Conservation (phyloP, 1,140 invertebrate genomes). For the Drosophila bocki region DNA sequence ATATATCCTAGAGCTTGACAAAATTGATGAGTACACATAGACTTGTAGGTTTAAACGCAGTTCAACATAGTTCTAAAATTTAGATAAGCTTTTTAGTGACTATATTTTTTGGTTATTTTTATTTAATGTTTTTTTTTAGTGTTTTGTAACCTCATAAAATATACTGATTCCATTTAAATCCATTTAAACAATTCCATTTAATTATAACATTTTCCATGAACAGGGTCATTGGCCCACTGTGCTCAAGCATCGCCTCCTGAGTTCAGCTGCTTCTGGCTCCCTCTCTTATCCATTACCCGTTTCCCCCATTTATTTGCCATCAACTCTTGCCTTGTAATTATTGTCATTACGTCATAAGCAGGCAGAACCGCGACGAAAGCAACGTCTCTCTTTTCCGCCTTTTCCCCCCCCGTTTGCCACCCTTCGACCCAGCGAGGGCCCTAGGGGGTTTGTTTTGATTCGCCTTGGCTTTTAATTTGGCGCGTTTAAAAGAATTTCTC, state of each 20-base stretch:
- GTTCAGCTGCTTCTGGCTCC: conserved; percentile 6
- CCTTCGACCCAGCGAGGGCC: neutral
- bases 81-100: too few relatives aligned
- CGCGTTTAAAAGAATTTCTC: conserved; percentile 27
- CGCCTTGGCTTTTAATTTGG: conserved; percentile 29
- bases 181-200: too few relatives aligned
- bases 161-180: too few relatives aligned
- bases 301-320: conserved; percentile 21
- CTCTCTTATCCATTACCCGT: conserved; percentile 8
- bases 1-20: too few relatives aligned
- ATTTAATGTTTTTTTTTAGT: too few relatives aligned
- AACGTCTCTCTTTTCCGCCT: conserved; percentile 1
- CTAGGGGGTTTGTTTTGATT: conserved; percentile 57
- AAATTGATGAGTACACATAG: too few relatives aligned
- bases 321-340: conserved; percentile 52
- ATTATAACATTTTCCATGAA: neutral
- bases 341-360: conserved; percentile 75
- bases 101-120: too few relatives aligned
- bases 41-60: too few relatives aligned
- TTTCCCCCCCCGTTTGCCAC: neutral
- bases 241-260: neutral
- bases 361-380: conserved; percentile 43
- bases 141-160: too few relatives aligned
- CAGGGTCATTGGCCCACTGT: neutral
- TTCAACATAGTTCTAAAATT: too few relatives aligned